A percentile compares a stretch with the other conserved stretches of the same genome.
Conservation (phyloP, 2,888 invertebrate species). For the Hydriomena furcata region DNA sequence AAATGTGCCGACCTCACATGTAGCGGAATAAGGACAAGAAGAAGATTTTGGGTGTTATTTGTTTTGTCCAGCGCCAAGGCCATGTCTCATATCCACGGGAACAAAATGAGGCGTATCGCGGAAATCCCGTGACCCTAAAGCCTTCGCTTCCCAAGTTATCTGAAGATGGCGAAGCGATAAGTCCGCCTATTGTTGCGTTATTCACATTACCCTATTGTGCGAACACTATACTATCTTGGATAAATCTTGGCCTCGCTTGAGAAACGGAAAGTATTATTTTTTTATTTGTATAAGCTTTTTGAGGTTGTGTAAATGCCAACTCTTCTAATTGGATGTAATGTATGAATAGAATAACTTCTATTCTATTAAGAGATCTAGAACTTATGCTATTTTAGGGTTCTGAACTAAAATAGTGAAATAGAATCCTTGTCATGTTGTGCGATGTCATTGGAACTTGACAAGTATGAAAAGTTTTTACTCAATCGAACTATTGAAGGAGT, state of each 20-base stretch:
- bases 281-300: slow-evolving; percentile 20
- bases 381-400: too few species aligned
- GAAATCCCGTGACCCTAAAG: slow-evolving; percentile 19
- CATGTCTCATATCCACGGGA: too few species aligned
- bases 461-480: too few species aligned
- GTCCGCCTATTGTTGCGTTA: slow-evolving; percentile 35
- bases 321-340: slow-evolving; percentile 7
- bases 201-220: slow-evolving; percentile 33
- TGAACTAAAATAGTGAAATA: too few species aligned
- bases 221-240: slow-evolving; percentile 32
- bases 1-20: too few species aligned
- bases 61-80: too few species aligned
- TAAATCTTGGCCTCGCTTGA: slow-evolving; percentile 26
- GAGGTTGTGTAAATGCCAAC: slow-evolving; percentile 12
- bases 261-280: slow-evolving; percentile 12
- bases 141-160: slow-evolving; percentile 26
- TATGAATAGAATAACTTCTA: slow-evolving; percentile 1
- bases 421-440: too few species aligned
- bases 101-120: slow-evolving; percentile 5
- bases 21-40: too few species aligned
- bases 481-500: too few species aligned
- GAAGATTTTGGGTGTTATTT: too few species aligned
- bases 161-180: slow-evolving; percentile 35
- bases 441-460: too few species aligned
- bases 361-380: too few species aligned